Evolutionary conservation across 2,113 vertebrate genomes (phyloP).

Genomic region (Thinocorus orbignyianus): DNA sequence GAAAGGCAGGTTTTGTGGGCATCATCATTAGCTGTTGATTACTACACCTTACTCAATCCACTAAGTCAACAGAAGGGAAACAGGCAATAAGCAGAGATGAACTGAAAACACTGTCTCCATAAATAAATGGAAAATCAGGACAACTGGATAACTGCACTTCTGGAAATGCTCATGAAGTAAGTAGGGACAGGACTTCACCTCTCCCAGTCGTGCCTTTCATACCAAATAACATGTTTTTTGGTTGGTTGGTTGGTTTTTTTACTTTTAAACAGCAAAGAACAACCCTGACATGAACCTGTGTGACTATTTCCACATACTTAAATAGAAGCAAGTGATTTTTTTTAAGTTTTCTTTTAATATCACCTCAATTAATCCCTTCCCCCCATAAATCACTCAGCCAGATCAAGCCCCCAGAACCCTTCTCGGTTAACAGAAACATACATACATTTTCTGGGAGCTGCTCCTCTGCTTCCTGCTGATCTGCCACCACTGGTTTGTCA

Average conservation of each 20-base stretch:
- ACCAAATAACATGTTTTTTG: background rate
- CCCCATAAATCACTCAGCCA: background rate
- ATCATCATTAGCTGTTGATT: background rate
- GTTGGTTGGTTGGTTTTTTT: background rate
- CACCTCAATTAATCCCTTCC: background rate
- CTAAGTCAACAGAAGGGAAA: background rate
- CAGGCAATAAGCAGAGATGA: background rate
- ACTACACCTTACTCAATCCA: background rate
- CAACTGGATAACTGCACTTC: background rate
- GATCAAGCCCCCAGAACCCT: background rate
- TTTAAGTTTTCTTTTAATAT: background rate
- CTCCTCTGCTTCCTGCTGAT: constrained; percentile 39
- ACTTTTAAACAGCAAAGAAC: background rate
- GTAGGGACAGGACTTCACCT: background rate
- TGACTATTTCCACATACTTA: background rate
- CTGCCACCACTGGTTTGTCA: background rate
- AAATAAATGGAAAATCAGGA: background rate
- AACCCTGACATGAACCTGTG: background rate
- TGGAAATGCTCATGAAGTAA: background rate
- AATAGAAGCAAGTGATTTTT: background rate
- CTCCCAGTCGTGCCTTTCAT: background rate
- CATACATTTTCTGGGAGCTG: constrained; percentile 52
- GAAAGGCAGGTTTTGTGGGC: background rate
- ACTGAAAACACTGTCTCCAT: background rate
- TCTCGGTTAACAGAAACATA: background rate